Percentiles rank a stretch among this genome's conserved stretches.
Evolutionary conservation across 2,113 vertebrate genomes (phyloP).

Genomic region (Tetraodon nigroviridis): DNA sequence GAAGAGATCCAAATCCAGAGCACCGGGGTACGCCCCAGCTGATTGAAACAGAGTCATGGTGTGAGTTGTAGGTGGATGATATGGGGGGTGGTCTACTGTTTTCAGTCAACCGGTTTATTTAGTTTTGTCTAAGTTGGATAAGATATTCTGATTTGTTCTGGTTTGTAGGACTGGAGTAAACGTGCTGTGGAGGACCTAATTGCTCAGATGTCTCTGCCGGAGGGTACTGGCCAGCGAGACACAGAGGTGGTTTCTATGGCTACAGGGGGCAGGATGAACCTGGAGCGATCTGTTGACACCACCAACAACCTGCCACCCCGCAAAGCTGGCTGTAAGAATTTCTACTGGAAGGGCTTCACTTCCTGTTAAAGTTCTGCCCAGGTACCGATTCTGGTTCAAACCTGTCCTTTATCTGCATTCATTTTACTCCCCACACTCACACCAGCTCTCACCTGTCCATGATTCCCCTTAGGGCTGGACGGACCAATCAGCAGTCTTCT

Average conservation of each 20-base stretch:
- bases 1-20: too few species aligned
- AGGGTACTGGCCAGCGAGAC: constrained; percentile 56
- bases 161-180: constrained; percentile 68
- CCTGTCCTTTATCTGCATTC: neutral
- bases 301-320: constrained; percentile 61
- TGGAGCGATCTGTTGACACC: constrained; percentile 65
- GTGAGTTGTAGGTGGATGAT: too few species aligned
- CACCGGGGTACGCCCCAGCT: too few species aligned
- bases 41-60: too few species aligned
- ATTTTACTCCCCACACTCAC: accelerated
- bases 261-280: constrained; percentile 62
- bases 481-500: constrained; percentile 46
- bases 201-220: constrained; percentile 66
- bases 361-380: constrained; percentile 61
- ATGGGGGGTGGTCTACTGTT: too few species aligned
- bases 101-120: too few species aligned
- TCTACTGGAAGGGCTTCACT: constrained; percentile 80
- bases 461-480: constrained; percentile 1
- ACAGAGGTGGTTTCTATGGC: constrained; percentile 71
- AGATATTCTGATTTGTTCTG: neutral
- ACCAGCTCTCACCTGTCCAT: constrained; percentile 5
- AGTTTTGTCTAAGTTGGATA: too few species aligned
- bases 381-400: constrained; percentile 12
- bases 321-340: constrained; percentile 79
- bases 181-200: constrained; percentile 69